A percentile compares a stretch with the other conserved stretches of the same genome.
Evolutionary conservation across 2,888 invertebrate species (phyloP).

Genomic region (Pheosia tremula): DNA sequence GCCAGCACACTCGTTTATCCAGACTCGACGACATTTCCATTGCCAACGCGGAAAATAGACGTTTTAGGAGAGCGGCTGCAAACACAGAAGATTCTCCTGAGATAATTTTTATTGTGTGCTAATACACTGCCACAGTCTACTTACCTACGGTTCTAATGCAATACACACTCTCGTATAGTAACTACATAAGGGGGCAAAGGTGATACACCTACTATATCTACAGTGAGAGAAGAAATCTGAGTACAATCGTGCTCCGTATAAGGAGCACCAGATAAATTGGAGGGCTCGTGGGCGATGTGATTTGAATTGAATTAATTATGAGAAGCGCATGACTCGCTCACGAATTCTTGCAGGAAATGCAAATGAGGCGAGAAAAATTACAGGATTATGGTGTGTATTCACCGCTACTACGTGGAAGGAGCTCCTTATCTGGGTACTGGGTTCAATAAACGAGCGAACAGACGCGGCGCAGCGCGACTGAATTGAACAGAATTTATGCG

Average conservation of each 20-base stretch:
- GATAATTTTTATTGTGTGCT: conserved; percentile 77
- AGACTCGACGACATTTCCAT: conserved; percentile 75
- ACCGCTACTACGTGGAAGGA: conserved; percentile 53
- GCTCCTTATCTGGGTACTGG: conserved; percentile 68
- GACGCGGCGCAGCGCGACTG: conserved; percentile 63
- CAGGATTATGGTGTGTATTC: conserved; percentile 66
- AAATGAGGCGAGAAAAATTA: conserved; percentile 66
- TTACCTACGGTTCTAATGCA: conserved; percentile 43
- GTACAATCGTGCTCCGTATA: conserved; percentile 60
- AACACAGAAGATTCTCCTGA: conserved; percentile 64
- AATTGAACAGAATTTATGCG: conserved; percentile 77
- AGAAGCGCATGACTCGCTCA: conserved; percentile 62
- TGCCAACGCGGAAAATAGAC: conserved; percentile 74
- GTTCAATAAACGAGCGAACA: conserved; percentile 79
- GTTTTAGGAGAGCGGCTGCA: conserved; percentile 70
- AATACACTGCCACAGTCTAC: conserved; percentile 63
- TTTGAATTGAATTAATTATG: conserved; percentile 81
- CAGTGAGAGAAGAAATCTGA: conserved; percentile 52
- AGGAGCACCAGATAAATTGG: conserved; percentile 68
- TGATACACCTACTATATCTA: conserved; percentile 33
- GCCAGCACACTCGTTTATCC: conserved; percentile 72
- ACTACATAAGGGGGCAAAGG: conserved; percentile 36
- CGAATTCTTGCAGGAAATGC: conserved; percentile 69
- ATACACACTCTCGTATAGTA: conserved; percentile 35
- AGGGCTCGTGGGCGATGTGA: conserved; percentile 76